These are phyloP conservation scores for Acleris sparsana DNA, from an alignment of 2,888 invertebrate species.

Conservation along the genomic window DNA sequence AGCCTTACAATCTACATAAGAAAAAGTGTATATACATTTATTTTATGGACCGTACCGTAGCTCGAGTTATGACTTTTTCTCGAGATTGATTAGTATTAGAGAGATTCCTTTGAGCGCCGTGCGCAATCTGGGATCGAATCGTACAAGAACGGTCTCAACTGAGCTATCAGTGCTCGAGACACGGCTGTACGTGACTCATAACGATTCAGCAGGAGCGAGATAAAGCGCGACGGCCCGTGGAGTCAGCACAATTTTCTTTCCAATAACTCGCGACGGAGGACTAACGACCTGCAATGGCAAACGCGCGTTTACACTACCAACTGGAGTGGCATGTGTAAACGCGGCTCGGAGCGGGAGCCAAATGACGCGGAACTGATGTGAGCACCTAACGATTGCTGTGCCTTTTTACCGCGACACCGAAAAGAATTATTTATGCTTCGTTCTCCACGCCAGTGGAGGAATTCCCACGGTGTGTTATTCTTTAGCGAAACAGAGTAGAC, in stretches of 20 bases:
- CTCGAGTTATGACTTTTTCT: background rate
- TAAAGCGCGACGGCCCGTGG: conserved; percentile 26
- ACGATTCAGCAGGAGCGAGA: conserved; percentile 32
- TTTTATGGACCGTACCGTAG: too few relatives aligned
- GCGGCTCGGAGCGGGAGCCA: conserved; percentile 23
- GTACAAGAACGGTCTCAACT: conserved; percentile 15
- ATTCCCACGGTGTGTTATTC: conserved; percentile 1
- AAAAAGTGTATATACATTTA: too few relatives aligned
- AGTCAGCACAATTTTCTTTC: conserved; percentile 40
- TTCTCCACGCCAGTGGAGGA: conserved; percentile 13
- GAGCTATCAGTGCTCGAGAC: conserved; percentile 20
- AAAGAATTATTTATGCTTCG: conserved; percentile 35
- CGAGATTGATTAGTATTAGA: conserved; percentile 13
- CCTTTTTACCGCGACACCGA: conserved; percentile 35
- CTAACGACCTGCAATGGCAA: conserved; percentile 35
- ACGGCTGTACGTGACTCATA: conserved; percentile 36
- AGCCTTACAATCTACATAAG: too few relatives aligned
- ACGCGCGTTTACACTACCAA: conserved; percentile 35
- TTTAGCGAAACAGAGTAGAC: too few relatives aligned
- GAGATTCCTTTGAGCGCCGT: conserved; percentile 6
- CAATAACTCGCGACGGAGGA: conserved; percentile 35
- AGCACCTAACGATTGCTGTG: conserved; percentile 35
- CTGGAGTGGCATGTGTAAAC: conserved; percentile 36
- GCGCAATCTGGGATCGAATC: conserved; percentile 26
- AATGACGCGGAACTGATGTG: conserved; percentile 36